phyloP scores from a whole-genome alignment of 2,888 invertebrate species.

The Sclerodermus sp. region DNA sequence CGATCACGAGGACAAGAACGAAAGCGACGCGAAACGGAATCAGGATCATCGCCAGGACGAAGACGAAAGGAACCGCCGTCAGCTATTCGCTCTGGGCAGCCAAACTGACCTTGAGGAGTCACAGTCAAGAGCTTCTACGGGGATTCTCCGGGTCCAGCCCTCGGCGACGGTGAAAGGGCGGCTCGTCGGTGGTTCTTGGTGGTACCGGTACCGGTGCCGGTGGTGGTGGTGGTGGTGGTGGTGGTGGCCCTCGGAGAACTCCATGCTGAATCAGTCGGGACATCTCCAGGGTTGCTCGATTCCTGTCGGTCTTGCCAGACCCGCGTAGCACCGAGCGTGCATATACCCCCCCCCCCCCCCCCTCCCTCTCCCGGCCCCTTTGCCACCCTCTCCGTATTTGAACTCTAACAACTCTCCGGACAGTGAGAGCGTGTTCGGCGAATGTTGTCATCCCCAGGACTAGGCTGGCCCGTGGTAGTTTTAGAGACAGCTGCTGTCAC shows the following conservation, averaged over 20 bases:
- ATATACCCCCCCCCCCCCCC: no score
- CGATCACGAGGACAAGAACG: not conserved
- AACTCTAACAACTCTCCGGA: not conserved
- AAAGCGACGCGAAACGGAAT: slow-evolving; percentile 6
- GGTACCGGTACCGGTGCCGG: no score
- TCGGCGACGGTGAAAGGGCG: not conserved
- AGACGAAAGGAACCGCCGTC: slow-evolving; percentile 1
- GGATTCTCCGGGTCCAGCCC: slow-evolving; percentile 4
- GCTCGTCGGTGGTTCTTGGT: not conserved
- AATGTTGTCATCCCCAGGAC: not conserved
- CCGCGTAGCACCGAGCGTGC: not conserved
- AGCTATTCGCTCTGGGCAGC: no score
- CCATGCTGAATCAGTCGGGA: no score
- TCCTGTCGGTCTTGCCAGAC: not conserved
- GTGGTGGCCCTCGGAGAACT: no score
- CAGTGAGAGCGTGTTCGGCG: not conserved
- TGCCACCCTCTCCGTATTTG: not conserved
- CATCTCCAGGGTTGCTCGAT: not conserved
- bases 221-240: no score
- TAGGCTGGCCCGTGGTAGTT: not conserved
- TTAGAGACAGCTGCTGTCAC: not conserved
- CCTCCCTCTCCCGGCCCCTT: no score
- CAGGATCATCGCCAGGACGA: not conserved
- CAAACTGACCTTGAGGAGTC: no score
- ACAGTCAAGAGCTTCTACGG: slow-evolving; percentile 7